phyloP scores from a whole-genome alignment of 2,888 invertebrate species.

The Sclerodermus sp. region DNA sequence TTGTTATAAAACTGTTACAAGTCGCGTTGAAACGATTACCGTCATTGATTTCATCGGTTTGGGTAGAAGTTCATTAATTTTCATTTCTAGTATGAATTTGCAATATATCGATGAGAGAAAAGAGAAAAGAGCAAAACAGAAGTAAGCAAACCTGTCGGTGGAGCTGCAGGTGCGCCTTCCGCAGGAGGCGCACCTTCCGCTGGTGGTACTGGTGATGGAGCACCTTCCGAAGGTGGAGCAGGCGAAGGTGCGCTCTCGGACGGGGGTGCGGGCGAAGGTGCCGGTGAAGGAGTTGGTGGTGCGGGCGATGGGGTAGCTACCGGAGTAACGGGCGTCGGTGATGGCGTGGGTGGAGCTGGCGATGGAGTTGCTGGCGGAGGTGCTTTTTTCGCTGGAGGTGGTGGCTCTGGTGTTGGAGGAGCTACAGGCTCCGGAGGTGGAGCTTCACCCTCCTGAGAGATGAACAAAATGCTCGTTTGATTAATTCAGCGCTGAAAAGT shows the following conservation, averaged over 20 bases:
- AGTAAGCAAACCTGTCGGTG: conserved; percentile 29
- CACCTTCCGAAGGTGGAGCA: conserved; percentile 28
- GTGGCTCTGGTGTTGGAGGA: conserved; percentile 15
- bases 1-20: too few species aligned
- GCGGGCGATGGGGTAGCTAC: conserved; percentile 18
- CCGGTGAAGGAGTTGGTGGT: conserved; percentile 12
- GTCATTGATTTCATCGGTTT: too few species aligned
- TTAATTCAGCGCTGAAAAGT: too few species aligned
- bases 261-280: conserved; percentile 36
- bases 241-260: conserved; percentile 39
- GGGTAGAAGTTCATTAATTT: too few species aligned
- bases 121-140: too few species aligned
- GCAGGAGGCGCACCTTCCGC: conserved; percentile 35
- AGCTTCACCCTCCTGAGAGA: too few species aligned
- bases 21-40: too few species aligned
- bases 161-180: conserved; percentile 17
- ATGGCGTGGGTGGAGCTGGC: conserved; percentile 30
- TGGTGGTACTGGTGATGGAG: conserved; percentile 25
- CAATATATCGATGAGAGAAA: too few species aligned
- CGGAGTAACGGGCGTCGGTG: conserved; percentile 27
- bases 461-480: too few species aligned
- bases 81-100: too few species aligned
- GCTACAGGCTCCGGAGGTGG: background rate
- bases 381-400: conserved; percentile 22
- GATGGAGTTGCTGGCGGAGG: conserved; percentile 33